A percentile compares a stretch with the other conserved stretches of the same genome.
These are phyloP conservation scores for Nannobrachium achirus DNA, from an alignment of 2,113 vertebrate genomes.

Conservation along the genomic window DNA sequence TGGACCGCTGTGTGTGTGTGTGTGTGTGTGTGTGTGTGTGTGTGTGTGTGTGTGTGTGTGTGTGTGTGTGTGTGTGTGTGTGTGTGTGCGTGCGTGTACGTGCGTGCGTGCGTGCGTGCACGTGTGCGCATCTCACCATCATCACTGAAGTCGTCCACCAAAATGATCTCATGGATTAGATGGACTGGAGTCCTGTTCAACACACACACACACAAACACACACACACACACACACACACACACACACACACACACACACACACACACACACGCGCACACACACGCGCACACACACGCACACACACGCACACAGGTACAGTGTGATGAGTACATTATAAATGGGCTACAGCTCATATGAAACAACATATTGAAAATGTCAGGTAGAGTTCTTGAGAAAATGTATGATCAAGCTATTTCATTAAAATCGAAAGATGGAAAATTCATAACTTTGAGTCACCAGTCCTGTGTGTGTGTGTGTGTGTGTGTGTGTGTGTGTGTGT, in stretches of 20 bases:
- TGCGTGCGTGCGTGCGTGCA: constrained; percentile 11
- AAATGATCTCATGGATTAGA: constrained; percentile 93
- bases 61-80: constrained; percentile 22
- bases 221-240: constrained; percentile 3
- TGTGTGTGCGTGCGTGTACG: constrained; percentile 9
- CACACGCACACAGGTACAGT: constrained; percentile 18
- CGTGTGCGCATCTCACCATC: constrained; percentile 85
- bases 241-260: constrained; percentile 3
- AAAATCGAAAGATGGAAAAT: not conserved
- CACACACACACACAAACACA: not conserved
- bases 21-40: no score
- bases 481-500: constrained; percentile 31
- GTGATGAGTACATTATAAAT: constrained; percentile 43
- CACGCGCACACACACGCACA: constrained; percentile 24
- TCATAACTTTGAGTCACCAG: no score
- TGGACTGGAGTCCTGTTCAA: constrained; percentile 91
- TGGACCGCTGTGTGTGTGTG: no score
- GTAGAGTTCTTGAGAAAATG: not conserved
- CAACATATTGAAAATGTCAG: constrained; percentile 69
- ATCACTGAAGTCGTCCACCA: constrained; percentile 96
- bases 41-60: constrained; percentile 4
- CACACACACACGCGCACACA: constrained; percentile 14
- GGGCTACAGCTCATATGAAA: constrained; percentile 36
- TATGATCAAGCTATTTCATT: not conserved
- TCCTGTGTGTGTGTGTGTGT: constrained; percentile 30